These are phyloP conservation scores for Chaetodon auriga DNA, from an alignment of 2,113 vertebrate species.

Conservation along the genomic window DNA sequence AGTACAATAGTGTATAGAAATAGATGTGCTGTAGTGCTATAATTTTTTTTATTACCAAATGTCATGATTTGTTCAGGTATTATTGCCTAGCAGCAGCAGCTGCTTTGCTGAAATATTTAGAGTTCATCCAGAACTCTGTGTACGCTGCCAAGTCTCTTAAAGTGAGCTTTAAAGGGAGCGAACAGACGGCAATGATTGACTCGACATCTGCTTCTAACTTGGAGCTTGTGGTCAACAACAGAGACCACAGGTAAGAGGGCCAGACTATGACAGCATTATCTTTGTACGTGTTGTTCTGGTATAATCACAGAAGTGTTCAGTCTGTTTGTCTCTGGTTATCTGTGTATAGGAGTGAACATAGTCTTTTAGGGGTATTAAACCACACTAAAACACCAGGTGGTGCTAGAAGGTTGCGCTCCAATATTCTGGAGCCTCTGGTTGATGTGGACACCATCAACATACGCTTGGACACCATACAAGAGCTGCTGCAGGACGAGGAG, in stretches of 20 bases:
- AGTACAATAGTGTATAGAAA: conserved; percentile 7
- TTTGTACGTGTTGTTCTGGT: neutral
- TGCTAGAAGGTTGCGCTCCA: conserved; percentile 92
- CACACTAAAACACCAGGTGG: conserved; percentile 96
- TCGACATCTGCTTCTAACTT: conserved; percentile 93
- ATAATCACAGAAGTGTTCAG: neutral
- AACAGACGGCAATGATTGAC: conserved; percentile 97
- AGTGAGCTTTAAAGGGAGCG: conserved; percentile 94
- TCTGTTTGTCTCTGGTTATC: conserved; percentile 14
- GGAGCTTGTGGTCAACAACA: conserved; percentile 93
- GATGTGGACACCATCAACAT: conserved; percentile 93
- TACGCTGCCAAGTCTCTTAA: conserved; percentile 96
- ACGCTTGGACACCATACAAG: conserved; percentile 92
- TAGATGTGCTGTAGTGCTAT: neutral
- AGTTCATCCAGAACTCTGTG: conserved; percentile 94
- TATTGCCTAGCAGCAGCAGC: conserved; percentile 95
- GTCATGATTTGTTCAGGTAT: conserved; percentile 85
- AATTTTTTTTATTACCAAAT: neutral
- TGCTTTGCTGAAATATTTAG: conserved; percentile 95
- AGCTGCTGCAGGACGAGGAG: conserved; percentile 92
- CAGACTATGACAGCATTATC: neutral
- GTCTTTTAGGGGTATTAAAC: conserved; percentile 94
- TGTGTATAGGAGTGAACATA: conserved; percentile 88
- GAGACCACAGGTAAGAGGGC: conserved; percentile 88
- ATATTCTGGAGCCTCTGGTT: conserved; percentile 93